Evolutionary conservation across 2,888 invertebrate species (phyloP).

Genomic region (Hyles lineata): DNA sequence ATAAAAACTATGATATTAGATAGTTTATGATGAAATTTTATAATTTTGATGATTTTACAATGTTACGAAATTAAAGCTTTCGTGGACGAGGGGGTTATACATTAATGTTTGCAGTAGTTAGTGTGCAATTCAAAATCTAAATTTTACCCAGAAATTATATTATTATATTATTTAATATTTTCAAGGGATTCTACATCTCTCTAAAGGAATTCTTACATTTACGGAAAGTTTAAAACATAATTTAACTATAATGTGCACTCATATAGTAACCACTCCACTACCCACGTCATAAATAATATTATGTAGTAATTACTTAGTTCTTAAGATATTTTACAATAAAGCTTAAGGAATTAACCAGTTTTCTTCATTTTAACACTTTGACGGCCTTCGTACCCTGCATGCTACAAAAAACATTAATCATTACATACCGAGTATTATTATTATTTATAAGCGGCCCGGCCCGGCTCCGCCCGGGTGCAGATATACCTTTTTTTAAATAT

Average conservation of each 20-base stretch:
- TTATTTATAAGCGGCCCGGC: too few species aligned
- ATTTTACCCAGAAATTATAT: conserved; percentile 35
- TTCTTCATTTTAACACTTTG: conserved; percentile 19
- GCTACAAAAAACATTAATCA: too few species aligned
- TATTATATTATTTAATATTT: conserved; percentile 35
- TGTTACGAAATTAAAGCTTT: conserved; percentile 23
- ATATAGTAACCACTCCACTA: conserved; percentile 38
- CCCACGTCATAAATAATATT: conserved; percentile 13
- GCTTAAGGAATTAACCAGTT: conserved; percentile 44
- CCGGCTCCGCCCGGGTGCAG: too few species aligned
- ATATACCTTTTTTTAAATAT: too few species aligned
- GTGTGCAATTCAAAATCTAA: conserved; percentile 32
- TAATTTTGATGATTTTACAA: conserved; percentile 31
- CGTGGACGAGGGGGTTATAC: conserved; percentile 20
- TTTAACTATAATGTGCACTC: conserved; percentile 47
- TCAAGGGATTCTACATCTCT: conserved; percentile 33
- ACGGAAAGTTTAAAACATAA: conserved; percentile 26
- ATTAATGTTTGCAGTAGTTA: conserved; percentile 32
- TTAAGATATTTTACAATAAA: conserved; percentile 69
- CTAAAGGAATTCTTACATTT: conserved; percentile 34
- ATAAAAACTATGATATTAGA: conserved; percentile 27
- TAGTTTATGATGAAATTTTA: conserved; percentile 28
- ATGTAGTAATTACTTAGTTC: conserved; percentile 48
- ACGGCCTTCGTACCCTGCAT: too few species aligned
- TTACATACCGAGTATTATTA: too few species aligned